Conservation (phyloP, 2,888 invertebrate genomes). For the Flabesymbios commensalis region DNA sequence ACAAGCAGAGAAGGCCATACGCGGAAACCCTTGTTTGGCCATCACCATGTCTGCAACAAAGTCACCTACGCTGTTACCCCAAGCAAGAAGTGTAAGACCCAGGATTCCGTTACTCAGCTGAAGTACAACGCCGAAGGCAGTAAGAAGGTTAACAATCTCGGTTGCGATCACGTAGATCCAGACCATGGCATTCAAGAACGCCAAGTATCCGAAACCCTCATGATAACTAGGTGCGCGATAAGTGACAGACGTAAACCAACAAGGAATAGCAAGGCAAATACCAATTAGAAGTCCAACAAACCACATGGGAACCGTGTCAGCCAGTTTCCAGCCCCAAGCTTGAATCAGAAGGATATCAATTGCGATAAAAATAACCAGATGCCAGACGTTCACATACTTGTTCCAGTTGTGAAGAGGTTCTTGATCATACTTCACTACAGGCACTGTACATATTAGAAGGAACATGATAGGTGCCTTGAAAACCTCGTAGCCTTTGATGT, state of each 20-base stretch:
- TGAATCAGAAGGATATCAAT: too few species aligned
- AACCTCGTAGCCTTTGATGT: too few species aligned
- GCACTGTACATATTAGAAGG: slow-evolving; percentile 66
- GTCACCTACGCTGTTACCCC: slow-evolving; percentile 72
- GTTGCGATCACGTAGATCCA: slow-evolving; percentile 69
- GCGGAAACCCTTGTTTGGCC: slow-evolving; percentile 69
- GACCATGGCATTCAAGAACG: slow-evolving; percentile 67
- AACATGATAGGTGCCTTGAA: slow-evolving; percentile 65
- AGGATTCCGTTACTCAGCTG: slow-evolving; percentile 68
- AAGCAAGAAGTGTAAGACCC: slow-evolving; percentile 71
- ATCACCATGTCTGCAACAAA: slow-evolving; percentile 69
- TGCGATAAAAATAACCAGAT: too few species aligned
- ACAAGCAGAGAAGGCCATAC: slow-evolving; percentile 72
- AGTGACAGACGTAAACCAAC: too few species aligned
- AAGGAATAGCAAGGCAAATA: too few species aligned
- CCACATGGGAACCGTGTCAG: too few species aligned
- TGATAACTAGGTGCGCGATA: too few species aligned
- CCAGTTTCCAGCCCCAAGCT: too few species aligned
- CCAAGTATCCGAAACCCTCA: slow-evolving; percentile 66
- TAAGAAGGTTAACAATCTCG: slow-evolving; percentile 67
- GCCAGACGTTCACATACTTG: slow-evolving; percentile 66
- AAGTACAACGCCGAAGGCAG: slow-evolving; percentile 68
- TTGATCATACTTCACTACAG: slow-evolving; percentile 65
- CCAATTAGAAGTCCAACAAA: too few species aligned
- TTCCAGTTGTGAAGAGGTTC: slow-evolving; percentile 66